phyloP scores from a whole-genome alignment of 1,140 invertebrate species.

The Neuroterus valhalla region DNA sequence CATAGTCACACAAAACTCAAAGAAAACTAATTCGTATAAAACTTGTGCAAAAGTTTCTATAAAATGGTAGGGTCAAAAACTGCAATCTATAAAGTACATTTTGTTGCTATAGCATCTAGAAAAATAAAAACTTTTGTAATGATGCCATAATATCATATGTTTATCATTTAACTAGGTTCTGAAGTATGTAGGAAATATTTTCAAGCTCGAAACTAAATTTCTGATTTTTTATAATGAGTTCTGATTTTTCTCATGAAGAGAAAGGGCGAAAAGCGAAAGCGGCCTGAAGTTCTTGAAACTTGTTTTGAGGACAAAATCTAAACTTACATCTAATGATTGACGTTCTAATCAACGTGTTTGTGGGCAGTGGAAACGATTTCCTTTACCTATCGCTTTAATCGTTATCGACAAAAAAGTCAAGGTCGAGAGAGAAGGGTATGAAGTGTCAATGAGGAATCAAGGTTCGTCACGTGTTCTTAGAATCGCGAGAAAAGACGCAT shows the following conservation, averaged over 20 bases:
- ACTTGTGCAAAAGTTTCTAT: no score
- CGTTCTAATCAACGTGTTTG: conserved; percentile 6
- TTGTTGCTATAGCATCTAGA: no score
- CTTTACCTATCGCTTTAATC: conserved; percentile 26
- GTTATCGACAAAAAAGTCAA: conserved; percentile 35
- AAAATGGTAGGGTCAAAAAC: no score
- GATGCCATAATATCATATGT: neutral
- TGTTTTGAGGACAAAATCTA: conserved; percentile 2
- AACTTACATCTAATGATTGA: conserved; percentile 7
- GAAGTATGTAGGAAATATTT: neutral
- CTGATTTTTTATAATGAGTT: neutral
- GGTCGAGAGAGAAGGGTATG: conserved; percentile 27
- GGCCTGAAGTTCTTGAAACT: neutral
- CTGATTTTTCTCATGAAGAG: neutral
- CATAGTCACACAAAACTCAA: no score
- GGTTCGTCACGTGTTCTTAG: neutral
- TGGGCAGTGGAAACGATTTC: conserved; percentile 26
- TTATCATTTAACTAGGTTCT: neutral
- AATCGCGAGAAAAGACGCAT: conserved; percentile 3
- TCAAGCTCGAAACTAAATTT: neutral
- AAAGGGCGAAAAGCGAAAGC: neutral
- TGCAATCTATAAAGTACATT: no score
- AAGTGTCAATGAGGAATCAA: conserved; percentile 41
- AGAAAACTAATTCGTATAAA: no score
- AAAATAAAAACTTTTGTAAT: no score